Evolutionary conservation across 2,797 vertebrate genomes (phyloP).

Genomic region (Diceros bicornis): DNA sequence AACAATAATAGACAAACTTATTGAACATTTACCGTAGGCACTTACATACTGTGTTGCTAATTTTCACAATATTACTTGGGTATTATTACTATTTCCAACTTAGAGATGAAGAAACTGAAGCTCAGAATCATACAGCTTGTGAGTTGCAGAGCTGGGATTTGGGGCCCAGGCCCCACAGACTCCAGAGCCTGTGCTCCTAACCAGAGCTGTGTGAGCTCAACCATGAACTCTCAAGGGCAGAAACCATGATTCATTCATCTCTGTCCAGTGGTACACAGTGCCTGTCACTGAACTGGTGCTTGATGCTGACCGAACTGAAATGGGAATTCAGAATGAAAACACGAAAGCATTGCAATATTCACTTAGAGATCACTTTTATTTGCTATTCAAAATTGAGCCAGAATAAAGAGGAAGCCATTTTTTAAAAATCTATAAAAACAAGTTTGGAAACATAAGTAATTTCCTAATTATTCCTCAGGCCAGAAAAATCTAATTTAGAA

Average conservation of each 20-base stretch:
- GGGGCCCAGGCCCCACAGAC: neutral
- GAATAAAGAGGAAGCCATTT: neutral
- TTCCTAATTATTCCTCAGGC: constrained; percentile 56
- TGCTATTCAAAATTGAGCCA: neutral
- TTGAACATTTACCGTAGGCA: neutral
- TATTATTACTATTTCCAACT: neutral
- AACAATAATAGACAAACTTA: neutral
- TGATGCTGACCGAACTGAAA: neutral
- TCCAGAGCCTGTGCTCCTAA: neutral
- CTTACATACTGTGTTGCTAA: neutral
- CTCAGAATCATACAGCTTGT: neutral
- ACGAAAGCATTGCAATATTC: neutral
- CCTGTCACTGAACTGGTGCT: neutral
- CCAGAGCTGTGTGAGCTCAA: neutral
- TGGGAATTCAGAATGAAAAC: neutral
- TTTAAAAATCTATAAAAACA: neutral
- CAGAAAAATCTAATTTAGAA: constrained; percentile 52
- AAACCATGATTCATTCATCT: neutral
- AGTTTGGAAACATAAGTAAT: neutral
- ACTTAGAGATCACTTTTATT: neutral
- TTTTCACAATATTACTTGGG: neutral
- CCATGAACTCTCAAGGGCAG: neutral
- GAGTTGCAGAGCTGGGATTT: neutral
- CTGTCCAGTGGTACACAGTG: neutral
- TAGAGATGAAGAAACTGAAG: neutral